phyloP scores from a whole-genome alignment of 2,797 vertebrate genomes.

The Peromyscus melanophrys region DNA sequence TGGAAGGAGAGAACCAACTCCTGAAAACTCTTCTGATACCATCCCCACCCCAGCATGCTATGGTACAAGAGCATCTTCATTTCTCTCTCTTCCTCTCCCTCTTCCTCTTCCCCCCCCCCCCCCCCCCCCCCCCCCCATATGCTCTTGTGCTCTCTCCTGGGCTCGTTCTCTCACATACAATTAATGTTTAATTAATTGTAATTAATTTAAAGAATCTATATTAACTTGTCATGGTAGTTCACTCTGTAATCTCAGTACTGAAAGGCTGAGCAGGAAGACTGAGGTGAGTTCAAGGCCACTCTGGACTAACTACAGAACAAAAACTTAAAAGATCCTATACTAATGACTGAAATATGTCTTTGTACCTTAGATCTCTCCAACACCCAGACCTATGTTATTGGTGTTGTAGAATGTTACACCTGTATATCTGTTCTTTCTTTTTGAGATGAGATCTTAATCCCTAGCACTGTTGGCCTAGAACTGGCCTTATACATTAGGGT shows the following conservation, averaged over 20 bases:
- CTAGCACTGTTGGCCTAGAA: not conserved
- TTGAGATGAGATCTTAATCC: not conserved
- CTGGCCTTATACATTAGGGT: not conserved
- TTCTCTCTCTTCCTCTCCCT: not conserved
- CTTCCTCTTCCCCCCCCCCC: too few relatives aligned
- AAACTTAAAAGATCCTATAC: not conserved
- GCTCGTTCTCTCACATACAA: not conserved
- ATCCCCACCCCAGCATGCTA: not conserved
- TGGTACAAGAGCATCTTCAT: not conserved
- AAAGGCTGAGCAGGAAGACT: not conserved
- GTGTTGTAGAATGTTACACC: not conserved
- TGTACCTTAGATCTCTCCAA: slow-evolving; percentile 16
- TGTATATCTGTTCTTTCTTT: not conserved
- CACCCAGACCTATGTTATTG: not conserved
- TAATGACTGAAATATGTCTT: slow-evolving; percentile 45
- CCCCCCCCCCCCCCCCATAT: too few relatives aligned
- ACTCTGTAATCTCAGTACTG: not conserved
- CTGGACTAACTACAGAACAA: not conserved
- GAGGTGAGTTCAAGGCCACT: not conserved
- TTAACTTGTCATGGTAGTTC: not conserved
- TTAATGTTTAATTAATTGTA: not conserved
- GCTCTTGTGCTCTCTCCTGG: not conserved
- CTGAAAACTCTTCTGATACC: not conserved
- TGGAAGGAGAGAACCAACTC: not conserved
- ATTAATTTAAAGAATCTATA: not conserved